Percentiles rank a stretch among this genome's conserved stretches.
Conservation (phyloP, 1,140 invertebrate genomes). For the Zaprionus vittiger region DNA sequence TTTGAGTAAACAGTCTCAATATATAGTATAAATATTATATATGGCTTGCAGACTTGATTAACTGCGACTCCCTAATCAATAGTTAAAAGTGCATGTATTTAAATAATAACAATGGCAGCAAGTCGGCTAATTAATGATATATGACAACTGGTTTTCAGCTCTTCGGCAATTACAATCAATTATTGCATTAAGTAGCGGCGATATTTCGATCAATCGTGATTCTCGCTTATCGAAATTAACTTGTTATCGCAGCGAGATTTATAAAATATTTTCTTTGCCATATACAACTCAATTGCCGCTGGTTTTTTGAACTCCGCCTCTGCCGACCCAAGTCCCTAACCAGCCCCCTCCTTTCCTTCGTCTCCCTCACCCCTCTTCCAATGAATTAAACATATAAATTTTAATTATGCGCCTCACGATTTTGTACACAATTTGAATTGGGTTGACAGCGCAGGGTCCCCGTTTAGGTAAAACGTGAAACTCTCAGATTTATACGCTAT, state of each 20-base stretch:
- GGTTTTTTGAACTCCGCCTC: slow-evolving; percentile 27
- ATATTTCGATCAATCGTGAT: not conserved
- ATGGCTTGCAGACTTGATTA: not conserved
- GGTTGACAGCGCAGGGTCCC: slow-evolving; percentile 67
- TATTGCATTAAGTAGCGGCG: not conserved
- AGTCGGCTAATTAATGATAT: not conserved
- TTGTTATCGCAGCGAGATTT: slow-evolving; percentile 43
- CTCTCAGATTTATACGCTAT: slow-evolving; percentile 36
- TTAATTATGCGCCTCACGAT: slow-evolving; percentile 80
- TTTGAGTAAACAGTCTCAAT: not conserved
- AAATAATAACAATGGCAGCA: not conserved
- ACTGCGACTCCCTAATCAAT: not conserved
- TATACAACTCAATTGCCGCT: slow-evolving; percentile 71
- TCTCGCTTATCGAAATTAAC: slow-evolving; percentile 42
- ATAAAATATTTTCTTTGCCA: slow-evolving; percentile 10
- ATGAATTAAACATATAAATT: slow-evolving; percentile 72
- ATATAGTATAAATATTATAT: not conserved
- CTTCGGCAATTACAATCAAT: not conserved
- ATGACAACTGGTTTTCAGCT: not conserved
- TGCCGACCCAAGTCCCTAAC: not conserved
- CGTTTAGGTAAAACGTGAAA: slow-evolving; percentile 71
- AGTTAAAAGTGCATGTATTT: not conserved
- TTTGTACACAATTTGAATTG: slow-evolving; percentile 82
- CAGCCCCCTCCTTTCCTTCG: not conserved
- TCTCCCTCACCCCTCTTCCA: slow-evolving; percentile 8